phyloP scores from a whole-genome alignment of 2,797 vertebrate species.

The Cossypha niveicapilla region DNA sequence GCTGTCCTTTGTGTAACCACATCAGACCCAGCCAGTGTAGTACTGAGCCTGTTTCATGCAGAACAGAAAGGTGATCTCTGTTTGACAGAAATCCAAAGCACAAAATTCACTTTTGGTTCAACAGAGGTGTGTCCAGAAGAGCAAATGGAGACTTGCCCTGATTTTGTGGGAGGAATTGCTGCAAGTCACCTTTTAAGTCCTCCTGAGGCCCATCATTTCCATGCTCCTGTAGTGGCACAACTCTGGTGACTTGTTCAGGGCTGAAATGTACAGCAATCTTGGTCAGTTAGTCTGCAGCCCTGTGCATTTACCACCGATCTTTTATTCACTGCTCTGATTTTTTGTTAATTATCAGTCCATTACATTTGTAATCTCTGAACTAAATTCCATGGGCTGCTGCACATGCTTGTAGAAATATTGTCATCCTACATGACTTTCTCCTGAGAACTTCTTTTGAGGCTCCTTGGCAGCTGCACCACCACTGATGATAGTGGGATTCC shows the following conservation, averaged over 20 bases:
- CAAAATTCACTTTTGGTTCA: not conserved
- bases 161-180: not conserved
- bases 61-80: not conserved
- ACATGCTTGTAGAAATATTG: not conserved
- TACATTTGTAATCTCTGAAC: not conserved
- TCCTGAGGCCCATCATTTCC: not conserved
- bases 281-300: not conserved
- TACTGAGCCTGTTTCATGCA: fast-evolving
- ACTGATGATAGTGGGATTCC: not conserved
- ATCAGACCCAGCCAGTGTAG: not conserved
- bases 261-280: not conserved
- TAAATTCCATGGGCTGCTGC: not conserved
- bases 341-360: not conserved
- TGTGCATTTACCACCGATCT: not conserved
- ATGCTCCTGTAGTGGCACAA: not conserved
- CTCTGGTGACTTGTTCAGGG: not conserved
- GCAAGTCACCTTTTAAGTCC: not conserved
- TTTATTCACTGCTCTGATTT: not conserved
- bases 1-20: not conserved
- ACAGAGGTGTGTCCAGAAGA: not conserved
- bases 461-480: not conserved
- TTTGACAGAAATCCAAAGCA: not conserved
- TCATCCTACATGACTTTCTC: not conserved
- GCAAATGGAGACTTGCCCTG: not conserved
- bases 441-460: not conserved